Base-by-base conservation (phyloP, 1,140 invertebrate species). In the Lepidostoma basale region DNA sequence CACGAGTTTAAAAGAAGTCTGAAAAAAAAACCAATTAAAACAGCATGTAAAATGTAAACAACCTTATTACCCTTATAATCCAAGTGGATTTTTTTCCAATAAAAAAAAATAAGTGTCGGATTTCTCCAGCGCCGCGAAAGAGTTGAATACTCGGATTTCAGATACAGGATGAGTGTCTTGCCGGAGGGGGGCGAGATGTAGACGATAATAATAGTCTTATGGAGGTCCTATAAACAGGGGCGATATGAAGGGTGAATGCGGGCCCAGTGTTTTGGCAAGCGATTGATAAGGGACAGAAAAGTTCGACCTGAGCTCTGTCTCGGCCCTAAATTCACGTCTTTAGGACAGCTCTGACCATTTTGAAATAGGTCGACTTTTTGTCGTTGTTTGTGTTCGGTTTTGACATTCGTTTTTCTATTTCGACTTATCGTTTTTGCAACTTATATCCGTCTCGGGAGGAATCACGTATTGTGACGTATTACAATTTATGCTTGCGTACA, bases 231-330 rank as follows among this genome's bases (percentile, higher is more conserved):
- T 22, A 56, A 56, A 56, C 30, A 22, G 16, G 6, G 28, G 52
- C 12, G 52, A 36, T 36, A 18, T 33, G 52, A 54, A 9, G 25
- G 49, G 49, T 30, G 14, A 56, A 56, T 56, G 52, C 52, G 52
- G 52, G 52, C 30, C 6, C 52, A 9, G 52, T 56, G 52, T 56
- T 56, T 56, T 56, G 52, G 52, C 52, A 56, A 36, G 16, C 28
- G 52, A 56, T 56, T 56, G 52, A 56, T 56, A 56, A 56, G 52
- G 52, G 52, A 39, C 10, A 3, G 52, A 39, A n/a, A 33, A 33
- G 52, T 54, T 30, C n/a, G 4, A 54, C 8, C 25, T 33, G 23
- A 54, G n/a, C n/a, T 28, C 8, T 33, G 14, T 4, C 28, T 28
- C n/a, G 18, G 30, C 1, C 30, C 20, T 1, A 10, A 18, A 47